These are phyloP conservation scores for Falco biarmicus DNA, from an alignment of 2,797 vertebrate species.

Conservation along the genomic window DNA sequence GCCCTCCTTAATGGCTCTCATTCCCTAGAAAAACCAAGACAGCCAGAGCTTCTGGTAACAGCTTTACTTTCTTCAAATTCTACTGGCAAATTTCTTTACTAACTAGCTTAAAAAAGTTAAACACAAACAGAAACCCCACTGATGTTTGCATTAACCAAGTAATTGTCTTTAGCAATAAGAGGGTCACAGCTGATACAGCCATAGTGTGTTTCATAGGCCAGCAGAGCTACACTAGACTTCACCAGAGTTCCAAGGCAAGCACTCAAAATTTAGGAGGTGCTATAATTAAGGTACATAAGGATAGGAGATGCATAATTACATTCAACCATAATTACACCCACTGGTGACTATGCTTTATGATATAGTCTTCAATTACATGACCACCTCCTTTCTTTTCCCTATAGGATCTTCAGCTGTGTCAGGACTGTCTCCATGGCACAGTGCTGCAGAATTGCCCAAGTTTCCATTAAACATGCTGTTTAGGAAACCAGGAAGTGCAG, in stretches of 20 bases:
- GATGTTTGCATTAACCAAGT: background rate
- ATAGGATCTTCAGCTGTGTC: background rate
- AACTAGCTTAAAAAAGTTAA: background rate
- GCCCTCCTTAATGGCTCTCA: background rate
- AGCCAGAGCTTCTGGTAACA: background rate
- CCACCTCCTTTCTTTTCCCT: constrained; percentile 32
- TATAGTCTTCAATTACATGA: constrained; percentile 42
- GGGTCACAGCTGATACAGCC: background rate
- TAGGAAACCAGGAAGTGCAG: background rate
- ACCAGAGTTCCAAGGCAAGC: constrained; percentile 12
- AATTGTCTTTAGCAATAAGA: background rate
- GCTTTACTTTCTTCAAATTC: background rate
- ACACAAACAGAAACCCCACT: background rate
- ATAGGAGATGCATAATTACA: constrained; percentile 33
- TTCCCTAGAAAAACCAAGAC: background rate
- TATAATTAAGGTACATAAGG: constrained; percentile 45
- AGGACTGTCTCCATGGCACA: background rate
- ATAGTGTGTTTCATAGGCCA: background rate
- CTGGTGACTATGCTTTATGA: constrained; percentile 1
- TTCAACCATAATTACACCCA: constrained; percentile 60
- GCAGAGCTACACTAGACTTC: background rate
- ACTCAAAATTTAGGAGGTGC: background rate
- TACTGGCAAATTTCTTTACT: background rate
- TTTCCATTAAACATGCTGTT: background rate
- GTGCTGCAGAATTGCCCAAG: background rate